Conservation (phyloP, 2,113 vertebrate genomes). For the Butorides virescens region DNA sequence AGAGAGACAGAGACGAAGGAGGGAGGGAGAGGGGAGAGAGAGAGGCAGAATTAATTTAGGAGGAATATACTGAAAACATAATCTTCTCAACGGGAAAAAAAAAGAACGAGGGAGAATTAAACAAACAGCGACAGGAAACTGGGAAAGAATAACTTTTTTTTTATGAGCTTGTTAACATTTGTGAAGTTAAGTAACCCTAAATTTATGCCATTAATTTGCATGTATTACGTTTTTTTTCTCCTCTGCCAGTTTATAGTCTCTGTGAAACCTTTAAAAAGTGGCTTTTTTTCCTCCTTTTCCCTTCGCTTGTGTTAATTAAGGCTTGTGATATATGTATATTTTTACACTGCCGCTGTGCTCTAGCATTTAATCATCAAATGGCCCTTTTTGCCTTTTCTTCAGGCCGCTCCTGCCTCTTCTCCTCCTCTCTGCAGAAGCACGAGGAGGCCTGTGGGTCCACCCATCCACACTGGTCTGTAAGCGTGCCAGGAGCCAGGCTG, state of each 20-base stretch:
- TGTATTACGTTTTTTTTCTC: conserved; percentile 51
- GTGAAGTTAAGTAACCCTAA: conserved; percentile 75
- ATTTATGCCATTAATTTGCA: conserved; percentile 72
- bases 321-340: conserved; percentile 59
- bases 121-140: conserved; percentile 50
- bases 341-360: conserved; percentile 35
- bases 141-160: conserved; percentile 67
- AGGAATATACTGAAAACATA: conserved; percentile 57
- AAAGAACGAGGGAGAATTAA: conserved; percentile 45
- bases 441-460: not conserved
- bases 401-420: not conserved
- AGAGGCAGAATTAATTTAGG: conserved; percentile 58
- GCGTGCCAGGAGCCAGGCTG: not conserved
- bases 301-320: conserved; percentile 69
- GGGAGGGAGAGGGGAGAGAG: not conserved
- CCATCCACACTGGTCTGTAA: not conserved
- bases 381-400: conserved; percentile 2
- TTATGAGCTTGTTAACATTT: conserved; percentile 76
- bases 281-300: conserved; percentile 51
- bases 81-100: conserved; percentile 35
- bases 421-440: not conserved
- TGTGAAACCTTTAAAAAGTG: conserved; percentile 63
- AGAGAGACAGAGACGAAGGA: not conserved
- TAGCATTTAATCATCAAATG: conserved; percentile 49
- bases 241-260: conserved; percentile 50